Evolutionary conservation across 2,113 vertebrate genomes (phyloP).

Genomic region (Lycaon pictus): DNA sequence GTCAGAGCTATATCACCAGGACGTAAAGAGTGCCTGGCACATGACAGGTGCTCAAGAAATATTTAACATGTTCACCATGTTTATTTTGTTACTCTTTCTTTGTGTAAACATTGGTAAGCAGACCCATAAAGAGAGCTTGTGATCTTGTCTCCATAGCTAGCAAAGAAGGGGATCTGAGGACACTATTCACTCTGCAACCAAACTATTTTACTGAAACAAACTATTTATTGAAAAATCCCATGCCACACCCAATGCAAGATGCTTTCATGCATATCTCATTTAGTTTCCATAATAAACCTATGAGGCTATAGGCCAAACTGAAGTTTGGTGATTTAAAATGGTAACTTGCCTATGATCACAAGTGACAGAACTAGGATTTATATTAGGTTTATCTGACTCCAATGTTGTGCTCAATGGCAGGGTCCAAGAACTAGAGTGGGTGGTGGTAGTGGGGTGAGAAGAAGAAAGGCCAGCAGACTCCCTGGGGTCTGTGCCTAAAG

Average conservation of each 20-base stretch:
- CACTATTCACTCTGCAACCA: background rate
- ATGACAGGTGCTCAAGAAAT: background rate
- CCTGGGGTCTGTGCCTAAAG: background rate
- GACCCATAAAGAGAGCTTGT: background rate
- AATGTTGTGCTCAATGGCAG: background rate
- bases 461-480: background rate
- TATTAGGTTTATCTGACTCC: background rate
- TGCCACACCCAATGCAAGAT: background rate
- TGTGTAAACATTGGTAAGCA: background rate
- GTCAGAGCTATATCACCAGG: background rate
- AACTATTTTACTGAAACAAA: background rate
- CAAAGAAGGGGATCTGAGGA: background rate
- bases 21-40: background rate
- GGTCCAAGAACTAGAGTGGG: background rate
- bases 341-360: background rate
- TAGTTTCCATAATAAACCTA: background rate
- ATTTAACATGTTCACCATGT: background rate
- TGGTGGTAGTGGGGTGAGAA: background rate
- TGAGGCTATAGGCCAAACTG: background rate
- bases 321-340: slow-evolving; percentile 9
- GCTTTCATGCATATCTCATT: background rate
- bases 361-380: background rate
- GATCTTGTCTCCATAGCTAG: background rate
- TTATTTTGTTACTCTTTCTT: background rate
- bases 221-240: background rate